Percentiles rank a stretch among this genome's conserved stretches.
Conservation (phyloP, 2,888 invertebrate genomes). For the Parnassius apollo region DNA sequence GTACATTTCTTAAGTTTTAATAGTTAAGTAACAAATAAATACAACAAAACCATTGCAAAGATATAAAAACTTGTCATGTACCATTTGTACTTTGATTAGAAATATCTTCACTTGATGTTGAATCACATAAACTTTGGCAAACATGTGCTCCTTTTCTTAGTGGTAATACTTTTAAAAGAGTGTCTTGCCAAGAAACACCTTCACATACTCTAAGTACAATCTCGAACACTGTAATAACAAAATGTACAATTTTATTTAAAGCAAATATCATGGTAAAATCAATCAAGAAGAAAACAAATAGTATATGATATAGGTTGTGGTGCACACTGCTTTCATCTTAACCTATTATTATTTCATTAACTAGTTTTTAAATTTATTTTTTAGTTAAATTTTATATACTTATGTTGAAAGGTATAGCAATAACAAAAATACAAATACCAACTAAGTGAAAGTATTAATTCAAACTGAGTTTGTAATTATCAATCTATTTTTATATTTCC, state of each 20-base stretch:
- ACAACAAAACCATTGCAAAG: not conserved
- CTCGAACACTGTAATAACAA: conserved; percentile 86
- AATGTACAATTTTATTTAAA: not conserved
- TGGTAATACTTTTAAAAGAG: conserved; percentile 89
- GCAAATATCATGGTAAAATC: not conserved
- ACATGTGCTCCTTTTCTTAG: conserved; percentile 86
- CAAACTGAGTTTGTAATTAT: no score
- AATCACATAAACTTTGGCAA: conserved; percentile 48
- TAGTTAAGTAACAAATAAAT: conserved; percentile 6
- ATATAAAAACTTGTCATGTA: conserved; percentile 29
- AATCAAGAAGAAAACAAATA: no score
- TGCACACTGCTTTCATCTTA: no score
- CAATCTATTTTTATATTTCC: no score
- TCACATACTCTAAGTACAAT: conserved; percentile 88
- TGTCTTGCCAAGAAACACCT: conserved; percentile 89
- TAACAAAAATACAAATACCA: no score
- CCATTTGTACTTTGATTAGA: conserved; percentile 44
- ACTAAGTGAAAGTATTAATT: no score
- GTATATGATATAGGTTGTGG: no score
- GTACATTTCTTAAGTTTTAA: not conserved
- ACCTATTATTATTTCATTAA: no score
- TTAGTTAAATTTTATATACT: no score
- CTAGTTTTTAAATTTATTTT: no score
- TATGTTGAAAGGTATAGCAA: no score
- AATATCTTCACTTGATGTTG: conserved; percentile 47